Evolutionary conservation across 1,140 invertebrate species (phyloP), one percentile per base, ranked within the genome.

Genomic region (Maniola jurtina): DNA sequence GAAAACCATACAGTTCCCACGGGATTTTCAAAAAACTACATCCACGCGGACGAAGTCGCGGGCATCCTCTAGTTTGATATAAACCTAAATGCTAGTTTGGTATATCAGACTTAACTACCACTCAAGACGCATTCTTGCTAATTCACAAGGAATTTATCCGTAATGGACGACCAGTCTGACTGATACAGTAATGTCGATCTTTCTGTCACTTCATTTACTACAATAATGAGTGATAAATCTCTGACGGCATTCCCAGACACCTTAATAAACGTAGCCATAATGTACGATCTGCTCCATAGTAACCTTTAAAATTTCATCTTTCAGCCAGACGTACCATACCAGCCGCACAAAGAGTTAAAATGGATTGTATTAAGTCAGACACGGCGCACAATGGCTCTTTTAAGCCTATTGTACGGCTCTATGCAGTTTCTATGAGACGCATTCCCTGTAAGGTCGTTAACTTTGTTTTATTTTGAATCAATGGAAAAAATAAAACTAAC

Each of bases 351-450:
- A 78, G 72, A 71, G 70, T 63, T 77, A 66, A 76, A 84, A 76
- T 76, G 68, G 72, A 77, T 75, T 77, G 79, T 75, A 80, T 81
- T 78, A 76, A 79, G 72, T 71, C 71, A 48, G 76, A 73, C 75
- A 70, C 70, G 71, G 25, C 59, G 55, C 59, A 84, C 78, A 84
- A 84, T 80, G 64, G 75, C 54, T 76, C 76, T 78, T 80, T 84
- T 77, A 73, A 79, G 52, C 64, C 64, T 71, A 71, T 71, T 71
- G 69, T 71, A 57, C 34, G 48, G 15, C 59, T 62, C 42, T 68
- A 50, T 64, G 61, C 65, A 67, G 25, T 68, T 70, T 61, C 65
- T 70, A 75, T 65, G 69, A 75, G 64, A 62, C 67, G 69, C 67
- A 71, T 73, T 70, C 69, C 67, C 64, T 66, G 66, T 60, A 73